A percentile compares a stretch with the other conserved stretches of the same genome.
phyloP scores from a whole-genome alignment of 2,113 vertebrate genomes.

The Cyanoramphus novaezelandiae region DNA sequence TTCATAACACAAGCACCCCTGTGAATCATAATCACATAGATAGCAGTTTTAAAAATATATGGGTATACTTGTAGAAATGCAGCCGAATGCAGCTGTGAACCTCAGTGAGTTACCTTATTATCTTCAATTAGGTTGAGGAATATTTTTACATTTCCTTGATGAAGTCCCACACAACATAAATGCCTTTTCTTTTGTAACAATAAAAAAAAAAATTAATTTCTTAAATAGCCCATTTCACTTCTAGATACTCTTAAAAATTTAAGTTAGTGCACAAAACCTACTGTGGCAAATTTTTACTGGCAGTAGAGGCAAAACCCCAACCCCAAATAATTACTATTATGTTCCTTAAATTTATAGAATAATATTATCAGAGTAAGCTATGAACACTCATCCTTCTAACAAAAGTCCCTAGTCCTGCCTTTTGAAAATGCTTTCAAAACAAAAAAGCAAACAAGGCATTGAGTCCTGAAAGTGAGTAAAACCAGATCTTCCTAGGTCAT shows the following conservation, averaged over 20 bases:
- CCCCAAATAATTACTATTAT: background rate
- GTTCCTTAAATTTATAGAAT: background rate
- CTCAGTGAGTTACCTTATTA: background rate
- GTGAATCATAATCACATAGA: background rate
- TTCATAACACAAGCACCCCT: background rate
- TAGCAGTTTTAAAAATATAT: background rate
- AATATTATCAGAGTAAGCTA: background rate
- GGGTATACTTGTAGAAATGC: background rate
- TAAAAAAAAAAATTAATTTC: background rate
- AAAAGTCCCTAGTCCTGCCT: background rate
- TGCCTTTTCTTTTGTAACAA: background rate
- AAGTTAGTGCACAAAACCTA: background rate
- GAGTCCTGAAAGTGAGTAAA: background rate
- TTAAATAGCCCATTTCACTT: background rate
- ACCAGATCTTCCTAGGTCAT: background rate
- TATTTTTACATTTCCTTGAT: background rate
- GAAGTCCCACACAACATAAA: background rate
- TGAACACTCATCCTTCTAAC: background rate
- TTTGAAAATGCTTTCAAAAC: background rate
- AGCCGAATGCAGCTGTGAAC: background rate
- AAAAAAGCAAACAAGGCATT: background rate
- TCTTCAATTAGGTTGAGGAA: background rate
- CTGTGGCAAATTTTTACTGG: background rate
- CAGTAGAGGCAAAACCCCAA: background rate
- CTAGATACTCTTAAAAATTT: background rate